These are phyloP conservation scores for Drosophila mettleri DNA, from an alignment of 2,888 invertebrate genomes.

Conservation along the genomic window DNA sequence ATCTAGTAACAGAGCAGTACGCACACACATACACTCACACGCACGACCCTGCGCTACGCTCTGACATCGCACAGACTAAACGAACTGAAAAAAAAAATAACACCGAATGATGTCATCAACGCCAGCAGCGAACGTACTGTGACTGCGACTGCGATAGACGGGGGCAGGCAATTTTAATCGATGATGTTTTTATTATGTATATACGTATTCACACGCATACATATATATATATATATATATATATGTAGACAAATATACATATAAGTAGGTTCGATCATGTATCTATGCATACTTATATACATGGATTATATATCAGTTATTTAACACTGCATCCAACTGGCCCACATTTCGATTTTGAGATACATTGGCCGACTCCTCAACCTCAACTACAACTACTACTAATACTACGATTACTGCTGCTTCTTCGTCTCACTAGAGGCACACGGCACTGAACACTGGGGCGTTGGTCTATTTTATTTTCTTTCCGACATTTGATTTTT, in stretches of 20 bases:
- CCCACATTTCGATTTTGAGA: constrained; percentile 64
- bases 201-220: constrained; percentile 26
- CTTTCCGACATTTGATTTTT: constrained; percentile 40
- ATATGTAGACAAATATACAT: constrained; percentile 11
- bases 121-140: constrained; percentile 44
- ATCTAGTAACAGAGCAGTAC: constrained; percentile 34
- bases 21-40: constrained; percentile 21
- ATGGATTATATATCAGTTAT: constrained; percentile 45
- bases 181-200: constrained; percentile 72
- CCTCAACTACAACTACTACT: constrained; percentile 3
- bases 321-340: constrained; percentile 45
- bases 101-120: constrained; percentile 75
- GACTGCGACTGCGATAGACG: constrained; percentile 48
- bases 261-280: constrained; percentile 25
- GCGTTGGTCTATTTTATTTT: constrained; percentile 67
- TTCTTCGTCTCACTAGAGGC: constrained; percentile 35
- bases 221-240: constrained; percentile 21
- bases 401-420: constrained; percentile 4
- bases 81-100: constrained; percentile 52
- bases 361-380: constrained; percentile 53
- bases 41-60: constrained; percentile 49
- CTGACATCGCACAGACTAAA: constrained; percentile 39
- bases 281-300: constrained; percentile 28
- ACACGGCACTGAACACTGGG: constrained; percentile 48
- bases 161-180: constrained; percentile 74